These are phyloP conservation scores for Arizona elegans DNA, from an alignment of 2,113 vertebrate genomes.

Conservation along the genomic window DNA sequence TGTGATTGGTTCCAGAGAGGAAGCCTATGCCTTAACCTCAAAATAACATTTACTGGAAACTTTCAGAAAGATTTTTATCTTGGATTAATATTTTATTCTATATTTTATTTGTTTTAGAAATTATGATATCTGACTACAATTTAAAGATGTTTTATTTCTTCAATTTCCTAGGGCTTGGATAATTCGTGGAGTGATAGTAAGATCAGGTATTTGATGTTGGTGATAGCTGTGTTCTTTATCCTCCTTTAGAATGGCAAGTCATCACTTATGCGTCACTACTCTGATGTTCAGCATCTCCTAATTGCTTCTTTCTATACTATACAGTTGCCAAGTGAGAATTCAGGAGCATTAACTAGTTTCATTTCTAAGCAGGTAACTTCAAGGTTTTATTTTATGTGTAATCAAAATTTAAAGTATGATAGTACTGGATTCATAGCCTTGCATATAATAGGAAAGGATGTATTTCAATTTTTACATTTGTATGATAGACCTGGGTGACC, in stretches of 20 bases:
- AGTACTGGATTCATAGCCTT: neutral
- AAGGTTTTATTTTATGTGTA: neutral
- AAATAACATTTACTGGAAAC: neutral
- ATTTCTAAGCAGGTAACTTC: conserved; percentile 3
- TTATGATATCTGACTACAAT: neutral
- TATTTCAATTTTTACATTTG: neutral
- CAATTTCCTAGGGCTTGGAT: rapidly evolving
- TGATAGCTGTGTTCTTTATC: neutral
- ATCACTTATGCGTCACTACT: neutral
- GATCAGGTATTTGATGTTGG: neutral
- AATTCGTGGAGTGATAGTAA: neutral
- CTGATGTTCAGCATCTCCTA: conserved; percentile 3
- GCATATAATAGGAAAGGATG: neutral
- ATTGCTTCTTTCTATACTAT: conserved; percentile 9
- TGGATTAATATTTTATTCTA: neutral
- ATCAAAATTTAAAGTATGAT: neutral
- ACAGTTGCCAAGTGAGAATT: conserved; percentile 15
- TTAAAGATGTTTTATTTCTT: neutral
- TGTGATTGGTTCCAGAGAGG: neutral
- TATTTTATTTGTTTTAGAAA: neutral
- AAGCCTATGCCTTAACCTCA: neutral
- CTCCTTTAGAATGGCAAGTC: neutral
- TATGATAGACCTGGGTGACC: neutral
- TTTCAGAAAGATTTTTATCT: neutral
- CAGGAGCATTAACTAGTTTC: conserved; percentile 6